These are phyloP conservation scores for Edolisoma coerulescens DNA, from an alignment of 2,113 vertebrate species.

Conservation along the genomic window DNA sequence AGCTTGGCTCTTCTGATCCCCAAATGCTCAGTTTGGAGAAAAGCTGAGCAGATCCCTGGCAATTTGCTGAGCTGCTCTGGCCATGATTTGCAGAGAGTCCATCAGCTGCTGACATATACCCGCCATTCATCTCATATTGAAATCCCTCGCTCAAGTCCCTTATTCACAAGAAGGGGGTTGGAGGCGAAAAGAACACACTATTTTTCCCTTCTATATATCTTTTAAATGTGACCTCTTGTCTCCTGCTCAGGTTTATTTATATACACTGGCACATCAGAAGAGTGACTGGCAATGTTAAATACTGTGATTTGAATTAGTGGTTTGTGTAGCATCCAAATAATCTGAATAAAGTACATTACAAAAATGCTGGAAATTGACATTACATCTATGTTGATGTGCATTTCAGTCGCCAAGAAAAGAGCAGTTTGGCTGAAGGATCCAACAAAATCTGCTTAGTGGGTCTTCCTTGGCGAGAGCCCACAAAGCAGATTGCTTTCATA, in stretches of 20 bases:
- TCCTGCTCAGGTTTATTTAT: slow-evolving; percentile 8
- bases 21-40: neutral
- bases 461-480: slow-evolving; percentile 41
- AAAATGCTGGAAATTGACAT: neutral
- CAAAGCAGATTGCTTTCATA: slow-evolving; percentile 43
- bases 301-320: neutral
- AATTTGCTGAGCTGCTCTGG: neutral
- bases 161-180: neutral
- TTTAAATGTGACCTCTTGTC: neutral
- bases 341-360: neutral
- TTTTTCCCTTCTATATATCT: neutral
- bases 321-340: neutral
- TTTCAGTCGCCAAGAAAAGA: slow-evolving; percentile 56
- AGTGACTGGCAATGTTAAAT: neutral
- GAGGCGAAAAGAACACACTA: neutral
- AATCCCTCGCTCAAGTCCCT: neutral
- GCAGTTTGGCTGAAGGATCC: slow-evolving; percentile 55
- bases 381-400: neutral
- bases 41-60: neutral
- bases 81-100: neutral
- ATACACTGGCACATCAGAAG: neutral
- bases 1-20: neutral
- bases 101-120: neutral
- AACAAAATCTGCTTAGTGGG: slow-evolving; percentile 53
- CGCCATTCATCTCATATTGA: neutral